Evolutionary conservation across 2,797 vertebrate species (phyloP).

Genomic region (Cryptoprocta ferox): DNA sequence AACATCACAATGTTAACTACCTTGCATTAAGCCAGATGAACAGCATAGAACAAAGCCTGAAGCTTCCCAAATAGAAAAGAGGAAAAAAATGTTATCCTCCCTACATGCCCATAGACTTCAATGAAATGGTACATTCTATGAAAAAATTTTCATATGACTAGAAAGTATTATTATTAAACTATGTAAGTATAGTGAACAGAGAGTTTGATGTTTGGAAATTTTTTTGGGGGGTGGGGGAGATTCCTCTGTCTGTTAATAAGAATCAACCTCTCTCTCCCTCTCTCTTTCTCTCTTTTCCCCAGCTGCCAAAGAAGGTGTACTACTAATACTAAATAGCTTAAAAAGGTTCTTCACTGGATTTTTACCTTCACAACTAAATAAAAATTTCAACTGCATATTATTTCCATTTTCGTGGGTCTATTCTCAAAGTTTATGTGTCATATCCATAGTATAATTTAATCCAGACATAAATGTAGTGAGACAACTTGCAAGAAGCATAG

Average conservation of each 20-base stretch:
- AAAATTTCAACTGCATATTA: neutral
- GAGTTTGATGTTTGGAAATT: neutral
- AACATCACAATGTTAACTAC: neutral
- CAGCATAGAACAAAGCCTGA: neutral
- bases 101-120: neutral
- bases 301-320: neutral
- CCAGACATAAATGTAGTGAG: neutral
- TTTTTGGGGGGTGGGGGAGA: accelerated
- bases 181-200: neutral
- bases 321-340: neutral
- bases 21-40: neutral
- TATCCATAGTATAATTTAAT: neutral
- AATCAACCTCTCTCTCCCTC: neutral
- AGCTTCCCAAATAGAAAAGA: neutral
- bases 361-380: neutral
- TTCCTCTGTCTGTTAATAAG: neutral
- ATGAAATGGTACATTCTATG: neutral
- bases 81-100: neutral
- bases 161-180: neutral
- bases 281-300: neutral
- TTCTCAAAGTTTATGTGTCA: neutral
- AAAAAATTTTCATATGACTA: neutral
- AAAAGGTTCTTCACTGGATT: neutral
- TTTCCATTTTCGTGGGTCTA: neutral
- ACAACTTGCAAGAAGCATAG: neutral